phyloP scores from a whole-genome alignment of 2,888 invertebrate genomes.

The Psylliodes chrysocephalus region DNA sequence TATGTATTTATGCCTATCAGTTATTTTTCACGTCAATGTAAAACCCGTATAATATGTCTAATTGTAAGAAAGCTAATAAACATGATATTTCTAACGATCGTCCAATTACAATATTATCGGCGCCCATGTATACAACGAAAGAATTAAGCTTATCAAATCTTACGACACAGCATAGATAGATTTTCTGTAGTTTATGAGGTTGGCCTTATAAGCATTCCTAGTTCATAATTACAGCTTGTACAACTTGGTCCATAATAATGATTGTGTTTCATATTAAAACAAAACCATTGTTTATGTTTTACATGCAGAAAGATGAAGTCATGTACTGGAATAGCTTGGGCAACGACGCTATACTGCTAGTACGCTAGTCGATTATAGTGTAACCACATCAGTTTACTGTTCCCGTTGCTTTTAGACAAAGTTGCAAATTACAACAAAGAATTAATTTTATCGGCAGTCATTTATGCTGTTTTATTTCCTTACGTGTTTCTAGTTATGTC shows the following conservation, averaged over 20 bases:
- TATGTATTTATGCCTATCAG: no score
- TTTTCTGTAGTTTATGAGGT: constrained; percentile 6
- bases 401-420: constrained; percentile 39
- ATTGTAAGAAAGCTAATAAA: no score
- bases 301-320: constrained; percentile 49
- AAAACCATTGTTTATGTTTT: constrained; percentile 44
- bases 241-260: constrained; percentile 22
- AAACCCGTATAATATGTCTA: no score
- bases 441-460: constrained; percentile 33
- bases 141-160: constrained; percentile 8
- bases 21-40: no score
- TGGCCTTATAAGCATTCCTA: constrained; percentile 8
- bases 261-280: constrained; percentile 27
- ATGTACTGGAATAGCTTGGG: constrained; percentile 48
- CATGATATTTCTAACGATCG: no score
- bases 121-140: neutral
- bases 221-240: constrained; percentile 14
- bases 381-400: constrained; percentile 34
- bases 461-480: constrained; percentile 28
- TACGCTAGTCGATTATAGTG: constrained; percentile 33
- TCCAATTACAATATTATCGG: no score
- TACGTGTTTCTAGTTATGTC: constrained; percentile 17
- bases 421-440: constrained; percentile 38
- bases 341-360: no score
- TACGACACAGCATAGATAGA: constrained; percentile 3